Conservation (phyloP, 2,113 vertebrate species). For the Saccopteryx leptura region DNA sequence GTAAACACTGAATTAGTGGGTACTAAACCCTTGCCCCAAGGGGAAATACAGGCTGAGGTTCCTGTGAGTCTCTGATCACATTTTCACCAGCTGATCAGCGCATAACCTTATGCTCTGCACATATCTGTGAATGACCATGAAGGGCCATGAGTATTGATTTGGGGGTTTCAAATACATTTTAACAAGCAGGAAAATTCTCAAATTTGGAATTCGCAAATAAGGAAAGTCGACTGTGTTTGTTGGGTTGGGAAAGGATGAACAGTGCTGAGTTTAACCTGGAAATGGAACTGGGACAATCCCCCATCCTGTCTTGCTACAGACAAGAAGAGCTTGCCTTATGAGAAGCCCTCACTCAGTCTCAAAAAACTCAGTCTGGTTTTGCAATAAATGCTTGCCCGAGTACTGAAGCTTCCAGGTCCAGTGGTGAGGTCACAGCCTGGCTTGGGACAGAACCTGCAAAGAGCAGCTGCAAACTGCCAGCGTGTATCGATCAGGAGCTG, state of each 20-base stretch:
- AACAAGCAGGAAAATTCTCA: background rate
- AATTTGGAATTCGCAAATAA: background rate
- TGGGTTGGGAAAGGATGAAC: background rate
- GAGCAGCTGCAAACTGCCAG: background rate
- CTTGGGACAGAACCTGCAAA: background rate
- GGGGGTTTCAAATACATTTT: background rate
- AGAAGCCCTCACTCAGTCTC: background rate
- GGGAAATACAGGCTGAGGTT: background rate
- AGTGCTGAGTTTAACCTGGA: background rate
- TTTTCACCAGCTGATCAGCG: background rate
- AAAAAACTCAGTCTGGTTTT: background rate
- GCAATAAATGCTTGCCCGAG: background rate
- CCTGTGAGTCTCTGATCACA: background rate
- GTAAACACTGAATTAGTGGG: background rate
- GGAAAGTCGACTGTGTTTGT: background rate
- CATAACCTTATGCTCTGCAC: background rate
- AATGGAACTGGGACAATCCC: background rate
- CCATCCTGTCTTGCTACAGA: rapidly evolving
- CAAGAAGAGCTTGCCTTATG: background rate
- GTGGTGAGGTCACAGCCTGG: background rate
- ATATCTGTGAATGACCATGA: background rate
- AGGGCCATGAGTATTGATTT: background rate
- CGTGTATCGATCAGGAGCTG: background rate
- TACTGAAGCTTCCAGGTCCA: background rate
- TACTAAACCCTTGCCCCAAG: background rate